Percentiles rank a stretch among this genome's conserved stretches.
Evolutionary conservation across 2,888 invertebrate species (phyloP).

Genomic region (Lasioglossum zephyrum): DNA sequence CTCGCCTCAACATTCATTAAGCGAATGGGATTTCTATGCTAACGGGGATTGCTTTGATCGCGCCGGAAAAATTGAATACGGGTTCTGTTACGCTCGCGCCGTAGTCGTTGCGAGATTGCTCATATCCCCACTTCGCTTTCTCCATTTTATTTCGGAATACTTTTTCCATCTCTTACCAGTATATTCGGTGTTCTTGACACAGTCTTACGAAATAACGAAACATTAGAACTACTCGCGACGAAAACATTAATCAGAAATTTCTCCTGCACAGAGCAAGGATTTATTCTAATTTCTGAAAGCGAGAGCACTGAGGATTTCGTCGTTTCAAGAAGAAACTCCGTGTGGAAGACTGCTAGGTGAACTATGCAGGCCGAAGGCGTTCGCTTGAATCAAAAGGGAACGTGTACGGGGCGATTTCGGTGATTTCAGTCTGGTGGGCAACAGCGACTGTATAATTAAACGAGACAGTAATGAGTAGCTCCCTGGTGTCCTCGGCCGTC

Average conservation of each 20-base stretch:
- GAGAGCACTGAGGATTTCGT: not conserved
- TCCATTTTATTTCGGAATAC: not conserved
- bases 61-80: constrained; percentile 17
- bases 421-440: not conserved
- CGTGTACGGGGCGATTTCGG: not conserved
- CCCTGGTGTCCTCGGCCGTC: constrained; percentile 4
- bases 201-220: not conserved
- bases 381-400: not conserved
- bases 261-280: not conserved
- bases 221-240: not conserved
- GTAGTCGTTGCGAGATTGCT: not conserved
- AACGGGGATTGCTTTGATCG: constrained; percentile 17
- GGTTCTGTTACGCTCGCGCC: not conserved
- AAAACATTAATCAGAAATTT: not conserved
- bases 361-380: not conserved
- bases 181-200: no score
- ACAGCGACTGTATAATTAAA: not conserved
- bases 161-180: not conserved
- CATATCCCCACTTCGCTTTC: not conserved
- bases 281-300: not conserved
- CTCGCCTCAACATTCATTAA: constrained; percentile 8
- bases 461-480: constrained; percentile 15
- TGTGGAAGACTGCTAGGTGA: not conserved
- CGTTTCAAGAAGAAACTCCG: not conserved
- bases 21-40: constrained; percentile 28